Evolutionary conservation across 1,140 invertebrate species (phyloP).

Genomic region (Nebria ingens): DNA sequence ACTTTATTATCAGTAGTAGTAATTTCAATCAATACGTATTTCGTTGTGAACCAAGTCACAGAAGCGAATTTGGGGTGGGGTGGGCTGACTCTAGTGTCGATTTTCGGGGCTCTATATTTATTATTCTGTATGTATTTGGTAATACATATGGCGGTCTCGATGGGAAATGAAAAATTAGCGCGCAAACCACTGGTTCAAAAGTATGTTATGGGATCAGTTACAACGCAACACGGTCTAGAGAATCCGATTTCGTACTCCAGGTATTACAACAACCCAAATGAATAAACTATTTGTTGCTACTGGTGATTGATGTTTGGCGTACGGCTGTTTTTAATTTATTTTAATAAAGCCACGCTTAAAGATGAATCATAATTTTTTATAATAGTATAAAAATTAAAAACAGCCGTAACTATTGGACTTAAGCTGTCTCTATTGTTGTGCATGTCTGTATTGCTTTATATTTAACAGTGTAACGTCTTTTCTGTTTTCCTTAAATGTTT

Average conservation of each 20-base stretch:
- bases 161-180: slow-evolving; percentile 43
- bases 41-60: slow-evolving; percentile 55
- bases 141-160: slow-evolving; percentile 57
- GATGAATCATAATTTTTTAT: too few species aligned
- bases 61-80: slow-evolving; percentile 37
- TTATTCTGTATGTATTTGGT: slow-evolving; percentile 59
- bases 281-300: too few species aligned
- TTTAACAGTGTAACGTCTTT: too few species aligned
- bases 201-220: slow-evolving; percentile 25
- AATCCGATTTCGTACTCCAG: not conserved
- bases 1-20: slow-evolving; percentile 56
- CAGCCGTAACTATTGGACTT: too few species aligned
- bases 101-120: slow-evolving; percentile 56
- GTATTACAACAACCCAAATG: not conserved
- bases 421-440: too few species aligned
- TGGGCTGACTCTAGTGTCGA: slow-evolving; percentile 40
- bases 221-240: not conserved
- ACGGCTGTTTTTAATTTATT: too few species aligned
- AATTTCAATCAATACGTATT: slow-evolving; percentile 74
- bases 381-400: too few species aligned
- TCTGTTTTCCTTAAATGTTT: too few species aligned
- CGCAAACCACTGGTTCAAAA: slow-evolving; percentile 26
- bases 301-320: too few species aligned
- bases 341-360: too few species aligned
- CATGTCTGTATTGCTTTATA: too few species aligned